Conservation (phyloP, 2,113 vertebrate species). For the Erinaceus europaeus region DNA sequence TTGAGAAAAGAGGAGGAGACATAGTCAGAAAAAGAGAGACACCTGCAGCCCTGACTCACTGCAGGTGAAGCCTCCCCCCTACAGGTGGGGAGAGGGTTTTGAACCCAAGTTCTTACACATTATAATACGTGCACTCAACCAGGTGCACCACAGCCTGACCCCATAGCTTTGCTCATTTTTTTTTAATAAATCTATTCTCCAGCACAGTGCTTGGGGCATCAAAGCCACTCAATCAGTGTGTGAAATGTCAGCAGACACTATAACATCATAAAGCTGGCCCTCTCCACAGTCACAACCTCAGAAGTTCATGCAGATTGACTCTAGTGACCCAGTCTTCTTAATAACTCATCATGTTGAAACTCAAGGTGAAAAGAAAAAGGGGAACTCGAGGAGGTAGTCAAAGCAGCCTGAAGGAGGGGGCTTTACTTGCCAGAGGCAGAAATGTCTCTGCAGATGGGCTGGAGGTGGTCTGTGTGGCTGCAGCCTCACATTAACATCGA, state of each 20-base stretch:
- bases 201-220: background rate
- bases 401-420: slow-evolving; percentile 63
- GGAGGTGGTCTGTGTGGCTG: slow-evolving; percentile 60
- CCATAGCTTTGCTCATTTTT: too few species aligned
- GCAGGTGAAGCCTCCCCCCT: too few species aligned
- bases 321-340: slow-evolving; percentile 28
- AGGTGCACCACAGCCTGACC: too few species aligned
- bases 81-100: too few species aligned
- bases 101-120: too few species aligned
- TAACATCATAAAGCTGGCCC: slow-evolving; percentile 1
- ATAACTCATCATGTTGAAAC: slow-evolving; percentile 67
- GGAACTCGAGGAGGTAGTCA: slow-evolving; percentile 68
- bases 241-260: slow-evolving; percentile 13
- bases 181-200: background rate
- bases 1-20: too few species aligned
- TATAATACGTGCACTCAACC: too few species aligned
- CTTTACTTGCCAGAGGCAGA: slow-evolving; percentile 59
- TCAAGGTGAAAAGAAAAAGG: slow-evolving; percentile 47
- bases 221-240: background rate
- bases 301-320: slow-evolving; percentile 37
- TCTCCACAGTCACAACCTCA: background rate
- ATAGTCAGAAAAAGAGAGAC: too few species aligned
- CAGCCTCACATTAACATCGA: slow-evolving; percentile 47
- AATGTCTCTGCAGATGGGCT: slow-evolving; percentile 71
- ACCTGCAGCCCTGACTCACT: too few species aligned